Percentiles rank a stretch among this genome's conserved stretches.
These are phyloP conservation scores for Rhea pennata DNA, from an alignment of 2,113 vertebrate species.

Conservation along the genomic window DNA sequence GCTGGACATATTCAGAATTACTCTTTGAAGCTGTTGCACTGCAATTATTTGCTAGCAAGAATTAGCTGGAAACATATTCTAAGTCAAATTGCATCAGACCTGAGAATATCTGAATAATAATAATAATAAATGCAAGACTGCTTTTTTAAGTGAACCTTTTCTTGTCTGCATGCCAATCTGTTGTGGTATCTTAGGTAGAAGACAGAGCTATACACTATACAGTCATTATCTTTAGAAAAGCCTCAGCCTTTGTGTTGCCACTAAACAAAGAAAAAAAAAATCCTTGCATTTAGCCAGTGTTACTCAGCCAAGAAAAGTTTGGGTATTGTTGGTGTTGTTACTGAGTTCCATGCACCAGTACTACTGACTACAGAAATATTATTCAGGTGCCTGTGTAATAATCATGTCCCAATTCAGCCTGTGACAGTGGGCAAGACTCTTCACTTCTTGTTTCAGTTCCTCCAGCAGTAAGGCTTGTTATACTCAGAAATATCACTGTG, in stretches of 20 bases:
- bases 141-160: background rate
- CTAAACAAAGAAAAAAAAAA: background rate
- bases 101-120: background rate
- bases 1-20: background rate
- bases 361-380: background rate
- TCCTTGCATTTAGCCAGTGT: background rate
- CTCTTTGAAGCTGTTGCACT: background rate
- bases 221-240: background rate
- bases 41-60: background rate
- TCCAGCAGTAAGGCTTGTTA: background rate
- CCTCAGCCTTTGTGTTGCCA: background rate
- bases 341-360: background rate
- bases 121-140: background rate
- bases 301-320: background rate
- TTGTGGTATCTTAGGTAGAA: background rate
- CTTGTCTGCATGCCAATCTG: background rate
- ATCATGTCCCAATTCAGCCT: background rate
- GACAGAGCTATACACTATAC: background rate
- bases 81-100: background rate
- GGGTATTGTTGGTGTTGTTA: background rate
- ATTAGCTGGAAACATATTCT: background rate
- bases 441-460: background rate
- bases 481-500: background rate
- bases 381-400: no score
- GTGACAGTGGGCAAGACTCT: background rate